Percentiles rank a stretch among this genome's conserved stretches.
phyloP scores from a whole-genome alignment of 2,888 invertebrate species.

The Platycnemis pennipes region DNA sequence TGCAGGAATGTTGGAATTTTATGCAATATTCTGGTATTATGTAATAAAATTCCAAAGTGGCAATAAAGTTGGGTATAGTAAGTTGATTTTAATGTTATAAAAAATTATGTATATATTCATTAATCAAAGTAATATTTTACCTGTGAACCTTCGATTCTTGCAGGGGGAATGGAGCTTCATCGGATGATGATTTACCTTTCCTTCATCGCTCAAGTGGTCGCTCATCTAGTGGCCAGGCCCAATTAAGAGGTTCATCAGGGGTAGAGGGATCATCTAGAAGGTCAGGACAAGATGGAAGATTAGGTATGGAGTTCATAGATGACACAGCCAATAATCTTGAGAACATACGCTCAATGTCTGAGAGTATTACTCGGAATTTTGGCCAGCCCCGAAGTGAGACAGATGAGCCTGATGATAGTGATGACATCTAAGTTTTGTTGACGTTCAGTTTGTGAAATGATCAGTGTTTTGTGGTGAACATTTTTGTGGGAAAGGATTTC shows the following conservation, averaged over 20 bases:
- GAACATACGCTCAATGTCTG: constrained; percentile 88
- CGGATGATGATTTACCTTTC: constrained; percentile 51
- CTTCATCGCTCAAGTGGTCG: constrained; percentile 53
- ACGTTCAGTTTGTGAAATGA: not conserved
- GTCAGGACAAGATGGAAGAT: constrained; percentile 6
- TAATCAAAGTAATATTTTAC: not conserved
- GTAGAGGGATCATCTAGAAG: not conserved
- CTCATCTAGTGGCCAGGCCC: not conserved
- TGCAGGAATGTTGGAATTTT: too few species aligned
- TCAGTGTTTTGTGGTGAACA: not conserved
- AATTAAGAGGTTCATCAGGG: not conserved
- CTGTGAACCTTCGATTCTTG: not conserved
- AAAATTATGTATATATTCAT: too few species aligned
- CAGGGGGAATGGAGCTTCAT: constrained; percentile 54
- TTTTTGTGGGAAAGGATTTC: not conserved
- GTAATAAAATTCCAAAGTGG: too few species aligned
- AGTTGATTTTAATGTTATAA: too few species aligned
- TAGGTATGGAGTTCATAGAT: constrained; percentile 51
- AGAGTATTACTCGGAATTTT: constrained; percentile 88
- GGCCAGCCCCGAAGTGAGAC: constrained; percentile 86
- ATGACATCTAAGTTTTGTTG: constrained; percentile 76
- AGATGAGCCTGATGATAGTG: constrained; percentile 83
- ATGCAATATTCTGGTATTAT: too few species aligned
- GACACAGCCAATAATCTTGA: constrained; percentile 84
- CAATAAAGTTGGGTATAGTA: too few species aligned